These are phyloP conservation scores for Cichladusa arquata DNA, from an alignment of 2,113 vertebrate species.

Conservation along the genomic window DNA sequence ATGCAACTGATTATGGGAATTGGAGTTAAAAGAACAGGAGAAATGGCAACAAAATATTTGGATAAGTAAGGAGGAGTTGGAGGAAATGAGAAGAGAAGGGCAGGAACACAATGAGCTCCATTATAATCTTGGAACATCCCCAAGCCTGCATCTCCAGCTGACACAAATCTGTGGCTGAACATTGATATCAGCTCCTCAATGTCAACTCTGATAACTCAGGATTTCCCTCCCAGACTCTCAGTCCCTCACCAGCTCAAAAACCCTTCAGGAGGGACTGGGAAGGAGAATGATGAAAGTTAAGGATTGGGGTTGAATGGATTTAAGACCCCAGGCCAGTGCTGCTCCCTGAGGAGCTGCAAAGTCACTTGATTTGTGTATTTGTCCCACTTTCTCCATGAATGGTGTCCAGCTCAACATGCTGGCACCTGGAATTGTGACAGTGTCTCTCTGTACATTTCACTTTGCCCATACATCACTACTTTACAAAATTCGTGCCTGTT, in stretches of 20 bases:
- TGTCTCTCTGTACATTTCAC: background rate
- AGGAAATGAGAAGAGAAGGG: background rate
- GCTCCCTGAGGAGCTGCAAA: background rate
- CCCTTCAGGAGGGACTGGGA: background rate
- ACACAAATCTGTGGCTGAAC: background rate
- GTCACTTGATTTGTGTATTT: background rate
- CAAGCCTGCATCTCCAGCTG: background rate
- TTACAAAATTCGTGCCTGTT: background rate
- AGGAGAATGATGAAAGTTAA: background rate
- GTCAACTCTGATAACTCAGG: background rate
- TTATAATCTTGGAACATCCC: background rate
- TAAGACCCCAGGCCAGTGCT: background rate
- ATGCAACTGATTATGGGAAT: background rate
- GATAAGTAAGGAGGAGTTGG: background rate
- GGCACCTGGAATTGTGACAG: background rate
- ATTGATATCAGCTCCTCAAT: background rate
- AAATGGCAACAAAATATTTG: background rate
- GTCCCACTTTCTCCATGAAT: background rate
- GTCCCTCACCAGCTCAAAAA: background rate
- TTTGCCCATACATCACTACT: background rate
- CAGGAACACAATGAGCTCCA: background rate
- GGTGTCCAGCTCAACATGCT: fast-evolving
- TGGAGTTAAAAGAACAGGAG: background rate
- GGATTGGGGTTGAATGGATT: background rate
- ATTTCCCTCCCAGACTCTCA: background rate